phyloP scores from a whole-genome alignment of 2,888 invertebrate species.

The Epinotia brunnichana region DNA sequence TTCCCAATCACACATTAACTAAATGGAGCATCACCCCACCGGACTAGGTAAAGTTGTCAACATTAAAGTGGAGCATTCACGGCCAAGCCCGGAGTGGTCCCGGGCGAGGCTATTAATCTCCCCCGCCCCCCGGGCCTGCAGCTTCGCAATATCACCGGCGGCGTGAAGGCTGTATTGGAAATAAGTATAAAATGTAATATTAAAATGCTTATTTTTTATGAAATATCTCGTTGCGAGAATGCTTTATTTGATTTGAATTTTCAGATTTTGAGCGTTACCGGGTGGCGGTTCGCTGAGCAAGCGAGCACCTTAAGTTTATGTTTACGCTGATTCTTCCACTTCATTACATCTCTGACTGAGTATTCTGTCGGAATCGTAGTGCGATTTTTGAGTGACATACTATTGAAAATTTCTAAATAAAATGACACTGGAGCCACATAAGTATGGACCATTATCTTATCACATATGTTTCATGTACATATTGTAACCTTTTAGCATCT shows the following conservation, averaged over 20 bases:
- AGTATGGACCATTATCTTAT: not conserved
- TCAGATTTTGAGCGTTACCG: not conserved
- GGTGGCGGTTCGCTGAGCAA: no score
- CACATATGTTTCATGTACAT: not conserved
- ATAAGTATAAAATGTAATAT: slow-evolving; percentile 29
- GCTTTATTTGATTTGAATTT: not conserved
- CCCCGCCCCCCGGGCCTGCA: slow-evolving; percentile 15
- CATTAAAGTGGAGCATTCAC: slow-evolving; percentile 33
- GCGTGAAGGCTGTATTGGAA: slow-evolving; percentile 17
- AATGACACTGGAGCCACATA: not conserved
- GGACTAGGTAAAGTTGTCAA: slow-evolving; percentile 8
- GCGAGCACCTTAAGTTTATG: no score
- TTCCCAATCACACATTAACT: not conserved
- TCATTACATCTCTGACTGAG: not conserved
- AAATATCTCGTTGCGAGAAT: no score
- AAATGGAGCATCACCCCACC: slow-evolving; percentile 12
- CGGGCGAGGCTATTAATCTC: slow-evolving; percentile 43
- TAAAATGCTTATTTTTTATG: not conserved
- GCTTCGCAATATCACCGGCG: slow-evolving; percentile 23
- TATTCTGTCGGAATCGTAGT: not conserved
- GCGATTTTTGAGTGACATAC: not conserved
- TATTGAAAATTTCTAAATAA: not conserved
- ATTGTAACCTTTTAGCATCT: not conserved
- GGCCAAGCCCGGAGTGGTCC: slow-evolving; percentile 36
- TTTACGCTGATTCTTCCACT: no score